Evolutionary conservation across 2,113 vertebrate genomes (phyloP).

Genomic region (Orthonyx spaldingii): DNA sequence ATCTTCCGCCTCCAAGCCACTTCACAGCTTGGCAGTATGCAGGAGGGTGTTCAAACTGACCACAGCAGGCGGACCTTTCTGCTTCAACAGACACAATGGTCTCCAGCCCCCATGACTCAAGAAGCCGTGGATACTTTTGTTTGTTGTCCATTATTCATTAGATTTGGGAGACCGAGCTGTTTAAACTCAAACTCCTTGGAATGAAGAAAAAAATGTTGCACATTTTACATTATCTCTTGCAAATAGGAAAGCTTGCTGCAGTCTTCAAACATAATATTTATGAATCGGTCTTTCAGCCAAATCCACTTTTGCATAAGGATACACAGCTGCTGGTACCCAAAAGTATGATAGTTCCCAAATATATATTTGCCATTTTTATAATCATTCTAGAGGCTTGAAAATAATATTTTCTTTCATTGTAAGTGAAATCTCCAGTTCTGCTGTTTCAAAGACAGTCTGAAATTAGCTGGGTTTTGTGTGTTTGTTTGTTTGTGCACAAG

Average conservation of each 20-base stretch:
- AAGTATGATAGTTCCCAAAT: constrained; percentile 46
- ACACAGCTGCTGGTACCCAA: constrained; percentile 51
- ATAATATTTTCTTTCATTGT: constrained; percentile 45
- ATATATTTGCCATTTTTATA: constrained; percentile 45
- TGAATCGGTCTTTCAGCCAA: constrained; percentile 61
- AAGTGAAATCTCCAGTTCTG: constrained; percentile 11
- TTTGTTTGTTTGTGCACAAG: constrained; percentile 51
- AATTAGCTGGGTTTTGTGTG: constrained; percentile 32
- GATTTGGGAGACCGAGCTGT: background rate
- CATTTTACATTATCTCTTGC: constrained; percentile 46
- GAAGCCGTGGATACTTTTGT: background rate
- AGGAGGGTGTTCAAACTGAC: background rate
- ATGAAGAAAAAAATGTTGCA: constrained; percentile 24
- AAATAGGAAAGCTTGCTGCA: constrained; percentile 45
- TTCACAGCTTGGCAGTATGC: background rate
- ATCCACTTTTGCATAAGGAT: constrained; percentile 54
- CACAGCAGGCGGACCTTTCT: background rate
- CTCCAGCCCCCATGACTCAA: background rate
- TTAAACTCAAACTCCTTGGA: constrained; percentile 10
- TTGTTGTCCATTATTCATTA: background rate
- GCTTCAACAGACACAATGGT: background rate
- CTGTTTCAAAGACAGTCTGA: constrained; percentile 44
- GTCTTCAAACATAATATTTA: constrained; percentile 53
- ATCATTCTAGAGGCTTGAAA: constrained; percentile 10
- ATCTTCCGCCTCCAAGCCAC: background rate